Evolutionary conservation across 1,140 invertebrate species (phyloP), one percentile per base, ranked within the genome.

Genomic region (Maconellicoccus hirsutus): DNA sequence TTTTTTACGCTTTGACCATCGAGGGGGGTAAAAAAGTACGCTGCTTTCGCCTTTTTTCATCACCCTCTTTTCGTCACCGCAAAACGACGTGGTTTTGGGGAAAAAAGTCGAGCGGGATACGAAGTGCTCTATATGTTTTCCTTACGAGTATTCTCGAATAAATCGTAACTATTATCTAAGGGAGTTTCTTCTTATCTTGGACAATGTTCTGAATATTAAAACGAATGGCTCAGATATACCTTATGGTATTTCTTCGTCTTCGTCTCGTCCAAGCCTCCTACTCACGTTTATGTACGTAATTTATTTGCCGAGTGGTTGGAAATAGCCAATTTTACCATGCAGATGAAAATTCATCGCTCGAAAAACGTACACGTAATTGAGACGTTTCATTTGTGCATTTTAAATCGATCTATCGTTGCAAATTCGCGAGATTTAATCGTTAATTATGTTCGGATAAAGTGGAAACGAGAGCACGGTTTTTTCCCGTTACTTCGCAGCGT

Each of bases 1-100:
- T 66, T 66, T 33, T 66, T 66, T 16, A 66, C 61, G 61, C 25
- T 66, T 66, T 66, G 61, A 66, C 61, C 61, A 66, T 4, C 61
- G 16, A 22, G 3, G n/a, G 29, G 29, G 29, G 4, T 12, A 33
- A 33, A 19, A 16, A 52, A 16, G 16, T 33, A 33, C 29, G 12
- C 29, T n/a, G 12, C 29, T 33, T 33, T 33, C 29, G 12, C 12
- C 29, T 33, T 12, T 12, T 12, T 12, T 33, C 29, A 33, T 12
- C 29, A 6, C 29, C 12, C 29, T 33, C 29, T 33, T 33, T 33
- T 33, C 29, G n/a, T n/a, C 29, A 33, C 29, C 29, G 29, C 29
- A 3, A 33, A 33, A 12, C 42, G 42, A 16, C 42, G n/a, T 14
- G 42, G 42, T 52, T 14, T 52, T 52, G 4, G 4, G 10, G 42